phyloP scores from a whole-genome alignment of 2,113 vertebrate species.

The Callipepla squamata region DNA sequence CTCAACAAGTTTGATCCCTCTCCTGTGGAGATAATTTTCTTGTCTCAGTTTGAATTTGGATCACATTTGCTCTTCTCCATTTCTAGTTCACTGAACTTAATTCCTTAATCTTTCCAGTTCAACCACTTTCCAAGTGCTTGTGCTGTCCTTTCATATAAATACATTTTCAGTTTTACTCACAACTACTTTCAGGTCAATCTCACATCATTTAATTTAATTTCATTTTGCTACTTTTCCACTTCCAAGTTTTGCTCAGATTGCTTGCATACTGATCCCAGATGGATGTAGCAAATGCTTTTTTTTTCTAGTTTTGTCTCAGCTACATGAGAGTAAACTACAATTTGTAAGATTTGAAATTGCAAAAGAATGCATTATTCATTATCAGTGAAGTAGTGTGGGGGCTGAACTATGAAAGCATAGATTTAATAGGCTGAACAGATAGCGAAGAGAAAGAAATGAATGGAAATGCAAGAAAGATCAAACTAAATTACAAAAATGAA shows the following conservation, averaged over 20 bases:
- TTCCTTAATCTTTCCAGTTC: not conserved
- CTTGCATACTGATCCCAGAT: slow-evolving; percentile 6
- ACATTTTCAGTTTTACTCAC: not conserved
- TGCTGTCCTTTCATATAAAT: not conserved
- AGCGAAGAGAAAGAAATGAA: not conserved
- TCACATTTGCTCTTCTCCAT: not conserved
- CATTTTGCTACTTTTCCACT: slow-evolving; percentile 2
- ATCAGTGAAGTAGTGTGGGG: slow-evolving; percentile 16
- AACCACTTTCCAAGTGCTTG: not conserved
- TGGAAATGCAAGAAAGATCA: not conserved
- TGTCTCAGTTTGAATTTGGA: not conserved
- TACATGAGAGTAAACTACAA: slow-evolving; percentile 44
- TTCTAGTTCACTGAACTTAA: not conserved
- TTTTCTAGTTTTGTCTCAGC: slow-evolving; percentile 4
- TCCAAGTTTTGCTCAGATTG: slow-evolving; percentile 8
- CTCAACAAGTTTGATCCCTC: not conserved
- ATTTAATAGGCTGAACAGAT: not conserved
- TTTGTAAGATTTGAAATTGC: slow-evolving; percentile 7
- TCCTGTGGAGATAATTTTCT: not conserved
- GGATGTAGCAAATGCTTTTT: slow-evolving; percentile 4
- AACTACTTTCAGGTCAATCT: not conserved
- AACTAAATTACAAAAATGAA: slow-evolving; percentile 20
- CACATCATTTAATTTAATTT: slow-evolving; percentile 10
- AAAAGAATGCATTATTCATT: slow-evolving; percentile 46
- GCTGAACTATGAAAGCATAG: slow-evolving; percentile 15